Evolutionary conservation across 2,113 vertebrate species (phyloP).

Genomic region (Nothoprocta perdicaria): DNA sequence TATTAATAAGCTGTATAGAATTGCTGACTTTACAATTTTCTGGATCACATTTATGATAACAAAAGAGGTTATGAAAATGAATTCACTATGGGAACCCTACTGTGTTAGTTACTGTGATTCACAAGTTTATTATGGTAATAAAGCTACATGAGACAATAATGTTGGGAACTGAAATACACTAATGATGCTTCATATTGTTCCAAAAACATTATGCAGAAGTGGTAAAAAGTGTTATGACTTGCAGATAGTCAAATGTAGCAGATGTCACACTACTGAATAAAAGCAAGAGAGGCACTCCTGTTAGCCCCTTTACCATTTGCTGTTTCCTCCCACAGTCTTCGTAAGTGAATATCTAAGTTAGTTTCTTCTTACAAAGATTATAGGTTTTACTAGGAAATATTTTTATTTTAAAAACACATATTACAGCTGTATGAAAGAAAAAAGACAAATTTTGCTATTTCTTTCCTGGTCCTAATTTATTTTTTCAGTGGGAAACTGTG

Average conservation of each 20-base stretch:
- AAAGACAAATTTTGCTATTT: neutral
- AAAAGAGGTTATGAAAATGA: constrained; percentile 82
- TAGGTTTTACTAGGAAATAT: neutral
- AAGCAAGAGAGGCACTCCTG: neutral
- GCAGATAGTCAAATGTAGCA: constrained; percentile 40
- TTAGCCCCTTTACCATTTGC: neutral
- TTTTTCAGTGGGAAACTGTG: neutral
- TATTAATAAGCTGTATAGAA: constrained; percentile 78
- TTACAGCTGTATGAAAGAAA: neutral
- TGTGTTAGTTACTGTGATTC: constrained; percentile 78
- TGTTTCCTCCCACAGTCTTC: neutral
- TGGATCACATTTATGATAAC: constrained; percentile 76
- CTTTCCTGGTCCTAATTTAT: neutral
- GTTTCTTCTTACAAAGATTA: neutral
- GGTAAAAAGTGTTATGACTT: constrained; percentile 59
- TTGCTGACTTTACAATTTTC: constrained; percentile 81
- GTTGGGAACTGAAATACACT: constrained; percentile 58
- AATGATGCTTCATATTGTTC: constrained; percentile 69
- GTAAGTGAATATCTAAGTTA: neutral
- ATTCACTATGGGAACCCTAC: constrained; percentile 69
- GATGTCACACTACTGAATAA: constrained; percentile 48
- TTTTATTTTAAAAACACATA: neutral
- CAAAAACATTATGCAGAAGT: constrained; percentile 67
- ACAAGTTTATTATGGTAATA: constrained; percentile 82
- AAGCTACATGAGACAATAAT: constrained; percentile 78